Evolutionary conservation across 2,113 vertebrate species (phyloP), one percentile per base, ranked within the genome.

Genomic region (Mastomys natalensis): DNA sequence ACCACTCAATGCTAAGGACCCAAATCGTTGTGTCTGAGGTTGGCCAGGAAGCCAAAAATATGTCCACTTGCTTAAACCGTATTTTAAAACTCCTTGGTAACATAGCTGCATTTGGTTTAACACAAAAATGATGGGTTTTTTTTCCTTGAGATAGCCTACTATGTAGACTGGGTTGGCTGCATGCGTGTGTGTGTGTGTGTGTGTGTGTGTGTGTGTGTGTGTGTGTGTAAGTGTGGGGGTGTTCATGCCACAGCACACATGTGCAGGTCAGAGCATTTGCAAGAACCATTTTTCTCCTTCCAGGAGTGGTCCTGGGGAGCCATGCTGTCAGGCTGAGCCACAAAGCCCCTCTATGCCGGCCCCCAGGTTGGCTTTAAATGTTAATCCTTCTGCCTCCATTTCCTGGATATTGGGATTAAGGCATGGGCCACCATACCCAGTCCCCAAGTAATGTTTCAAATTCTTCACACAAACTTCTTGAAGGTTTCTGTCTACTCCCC

Each of bases 71-170:
- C 62, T 72, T 51, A 62, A 70, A 73, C 64, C 43, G 77, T 31
- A 37, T 34, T 85, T 89, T 45, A 68, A 91, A 95, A 85, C 31
- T 91, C 51, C 87, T 88, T 51, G 86, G 51, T 58, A 37, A 60
- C 11, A 77, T 40, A 89, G 58, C 53, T 81, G n/a, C 45, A 72
- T 66, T 81, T 48, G 40, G 77, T 60, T 87, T 73, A 26, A 93
- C 22, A 34, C 29, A 82, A 81, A 96, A 94, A 60, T 24, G 88
- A 78, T 43, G n/a, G n/a, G 53, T 26, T 78, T 82, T 73, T 73
- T 73, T 40, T 37, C 22, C 48, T 87, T 37, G 21, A 87, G 45
- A 72, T 22, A n/a, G 68, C 68, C 51, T 55, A 55, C 48, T 40
- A 29, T 73, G 68, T 70, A 51, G 16, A 70, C 37, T 3, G 7